Evolutionary conservation across 2,113 vertebrate genomes (phyloP).

Genomic region (Indicator indicator): DNA sequence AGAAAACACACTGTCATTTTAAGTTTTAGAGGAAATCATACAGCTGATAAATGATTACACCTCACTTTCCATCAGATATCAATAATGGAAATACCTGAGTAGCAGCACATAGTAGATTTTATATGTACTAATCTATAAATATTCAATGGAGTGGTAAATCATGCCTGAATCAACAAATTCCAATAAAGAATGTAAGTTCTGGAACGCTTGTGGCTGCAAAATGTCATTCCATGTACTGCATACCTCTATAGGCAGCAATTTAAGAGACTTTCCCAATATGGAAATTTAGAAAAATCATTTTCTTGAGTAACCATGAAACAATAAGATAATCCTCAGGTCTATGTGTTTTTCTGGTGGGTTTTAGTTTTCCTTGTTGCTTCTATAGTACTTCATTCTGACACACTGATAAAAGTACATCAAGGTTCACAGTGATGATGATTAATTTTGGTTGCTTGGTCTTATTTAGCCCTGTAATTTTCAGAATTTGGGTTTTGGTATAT

Average conservation of each 20-base stretch:
- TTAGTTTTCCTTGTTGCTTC: background rate
- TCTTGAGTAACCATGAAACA: background rate
- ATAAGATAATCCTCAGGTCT: background rate
- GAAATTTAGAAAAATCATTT: background rate
- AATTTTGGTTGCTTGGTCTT: background rate
- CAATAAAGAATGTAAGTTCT: background rate
- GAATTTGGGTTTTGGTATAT: background rate
- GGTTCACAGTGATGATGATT: background rate
- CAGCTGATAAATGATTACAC: background rate
- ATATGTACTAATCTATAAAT: background rate
- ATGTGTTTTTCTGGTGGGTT: background rate
- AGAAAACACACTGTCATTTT: background rate
- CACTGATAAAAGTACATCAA: background rate
- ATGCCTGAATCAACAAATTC: background rate
- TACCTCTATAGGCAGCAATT: background rate
- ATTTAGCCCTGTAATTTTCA: background rate
- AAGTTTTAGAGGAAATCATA: background rate
- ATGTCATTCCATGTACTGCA: background rate
- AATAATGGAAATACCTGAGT: background rate
- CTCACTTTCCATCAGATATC: background rate
- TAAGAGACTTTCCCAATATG: background rate
- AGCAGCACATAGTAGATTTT: background rate
- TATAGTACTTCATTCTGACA: background rate
- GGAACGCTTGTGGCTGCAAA: background rate
- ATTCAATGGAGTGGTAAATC: background rate